Percentiles rank a stretch among this genome's conserved stretches.
Conservation (phyloP, 2,797 vertebrate genomes). For the Amblyraja radiata region DNA sequence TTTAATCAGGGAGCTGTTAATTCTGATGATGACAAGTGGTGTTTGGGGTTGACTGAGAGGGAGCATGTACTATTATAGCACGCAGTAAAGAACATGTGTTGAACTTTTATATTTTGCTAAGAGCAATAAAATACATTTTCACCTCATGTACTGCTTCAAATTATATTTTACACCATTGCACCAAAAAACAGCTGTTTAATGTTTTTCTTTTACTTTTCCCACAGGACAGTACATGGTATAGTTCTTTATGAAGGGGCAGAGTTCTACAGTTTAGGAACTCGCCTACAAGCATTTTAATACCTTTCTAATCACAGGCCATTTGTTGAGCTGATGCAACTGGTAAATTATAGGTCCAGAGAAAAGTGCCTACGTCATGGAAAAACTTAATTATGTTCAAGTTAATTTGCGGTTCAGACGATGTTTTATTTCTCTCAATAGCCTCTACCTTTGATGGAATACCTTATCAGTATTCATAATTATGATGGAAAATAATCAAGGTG, state of each 20-base stretch:
- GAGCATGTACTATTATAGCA: background rate
- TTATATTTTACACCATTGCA: background rate
- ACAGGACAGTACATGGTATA: background rate
- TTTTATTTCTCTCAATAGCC: background rate
- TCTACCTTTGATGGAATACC: background rate
- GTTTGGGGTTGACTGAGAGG: background rate
- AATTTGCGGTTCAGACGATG: background rate
- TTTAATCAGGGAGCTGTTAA: slow-evolving; percentile 6
- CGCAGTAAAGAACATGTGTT: background rate
- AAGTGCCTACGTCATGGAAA: background rate
- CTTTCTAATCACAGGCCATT: background rate
- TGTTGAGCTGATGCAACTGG: background rate
- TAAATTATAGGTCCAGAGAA: background rate
- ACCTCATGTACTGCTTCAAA: background rate
- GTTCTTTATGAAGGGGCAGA: background rate
- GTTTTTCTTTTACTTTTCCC: background rate
- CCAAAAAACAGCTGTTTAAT: background rate
- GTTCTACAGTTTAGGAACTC: background rate
- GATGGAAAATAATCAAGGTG: background rate
- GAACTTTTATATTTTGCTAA: background rate
- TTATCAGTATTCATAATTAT: background rate
- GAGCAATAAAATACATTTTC: background rate
- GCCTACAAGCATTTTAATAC: background rate
- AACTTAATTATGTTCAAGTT: background rate
- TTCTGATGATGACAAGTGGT: background rate